Percentiles rank a stretch among this genome's conserved stretches.
phyloP scores from a whole-genome alignment of 2,888 invertebrate species.

The Marronus borbonicus region DNA sequence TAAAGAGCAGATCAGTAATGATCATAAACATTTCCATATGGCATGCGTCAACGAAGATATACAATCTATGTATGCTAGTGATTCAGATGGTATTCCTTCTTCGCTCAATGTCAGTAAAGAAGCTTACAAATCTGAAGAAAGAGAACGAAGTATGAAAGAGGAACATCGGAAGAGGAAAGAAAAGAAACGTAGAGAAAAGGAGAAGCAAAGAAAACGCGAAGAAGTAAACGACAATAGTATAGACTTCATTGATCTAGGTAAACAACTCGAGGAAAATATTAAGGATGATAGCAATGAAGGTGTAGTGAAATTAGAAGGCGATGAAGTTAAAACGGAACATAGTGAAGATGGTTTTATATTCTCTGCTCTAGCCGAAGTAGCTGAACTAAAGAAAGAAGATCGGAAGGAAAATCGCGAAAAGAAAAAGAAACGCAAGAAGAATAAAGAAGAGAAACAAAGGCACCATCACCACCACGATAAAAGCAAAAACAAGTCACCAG shows the following conservation, averaged over 20 bases:
- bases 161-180: conserved; percentile 76
- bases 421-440: conserved; percentile 89
- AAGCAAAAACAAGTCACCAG: conserved; percentile 65
- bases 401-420: conserved; percentile 81
- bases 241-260: conserved; percentile 86
- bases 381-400: conserved; percentile 67
- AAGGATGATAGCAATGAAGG: conserved; percentile 78
- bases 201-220: conserved; percentile 70
- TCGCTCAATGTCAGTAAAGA: conserved; percentile 55
- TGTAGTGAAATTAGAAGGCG: conserved; percentile 53
- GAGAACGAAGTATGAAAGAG: conserved; percentile 69
- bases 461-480: conserved; percentile 76
- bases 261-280: conserved; percentile 86
- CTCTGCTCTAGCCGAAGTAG: conserved; percentile 74
- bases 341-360: conserved; percentile 76
- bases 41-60: conserved; percentile 56
- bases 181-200: conserved; percentile 77
- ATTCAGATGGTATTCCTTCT: conserved; percentile 68
- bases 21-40: conserved; percentile 53
- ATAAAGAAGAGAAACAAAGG: conserved; percentile 83
- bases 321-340: conserved; percentile 35
- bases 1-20: conserved; percentile 60
- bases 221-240: conserved; percentile 84
- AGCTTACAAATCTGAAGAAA: conserved; percentile 56
- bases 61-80: conserved; percentile 69